phyloP scores from a whole-genome alignment of 2,888 invertebrate species.

The Panzeria rudis region DNA sequence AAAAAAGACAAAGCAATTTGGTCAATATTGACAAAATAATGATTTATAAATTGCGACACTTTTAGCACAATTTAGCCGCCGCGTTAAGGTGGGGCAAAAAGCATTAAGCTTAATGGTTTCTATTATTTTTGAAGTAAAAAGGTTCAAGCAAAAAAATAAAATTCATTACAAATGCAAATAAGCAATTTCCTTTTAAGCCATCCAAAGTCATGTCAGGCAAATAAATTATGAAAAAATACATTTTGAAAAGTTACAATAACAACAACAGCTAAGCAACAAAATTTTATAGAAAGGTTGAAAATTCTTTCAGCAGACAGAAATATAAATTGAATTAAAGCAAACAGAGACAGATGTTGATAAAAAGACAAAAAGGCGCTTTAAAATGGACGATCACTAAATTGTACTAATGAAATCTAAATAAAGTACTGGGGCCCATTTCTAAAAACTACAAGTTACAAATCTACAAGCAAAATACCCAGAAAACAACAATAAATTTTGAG shows the following conservation, averaged over 20 bases:
- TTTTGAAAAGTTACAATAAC: not conserved
- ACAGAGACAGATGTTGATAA: not conserved
- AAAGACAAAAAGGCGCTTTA: no score
- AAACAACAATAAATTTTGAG: no score
- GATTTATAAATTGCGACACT: slow-evolving; percentile 28
- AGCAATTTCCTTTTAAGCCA: slow-evolving; percentile 60
- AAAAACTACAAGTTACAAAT: no score
- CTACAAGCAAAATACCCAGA: no score
- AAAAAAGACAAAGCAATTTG: not conserved
- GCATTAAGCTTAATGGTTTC: not conserved
- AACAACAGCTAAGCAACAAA: not conserved
- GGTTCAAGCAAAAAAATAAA: slow-evolving; percentile 17
- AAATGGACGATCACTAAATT: no score
- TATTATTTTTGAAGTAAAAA: not conserved
- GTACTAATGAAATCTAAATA: no score
- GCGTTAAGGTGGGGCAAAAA: not conserved
- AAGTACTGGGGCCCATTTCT: no score
- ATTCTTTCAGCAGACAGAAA: not conserved
- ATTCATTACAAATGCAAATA: slow-evolving; percentile 67
- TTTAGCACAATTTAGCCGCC: not conserved
- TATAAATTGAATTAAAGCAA: not conserved
- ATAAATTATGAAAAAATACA: slow-evolving; percentile 10
- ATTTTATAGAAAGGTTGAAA: not conserved
- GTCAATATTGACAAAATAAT: slow-evolving; percentile 40
- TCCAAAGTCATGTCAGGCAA: slow-evolving; percentile 34